Percentiles rank a stretch among this genome's conserved stretches.
phyloP scores from a whole-genome alignment of 2,113 vertebrate genomes.

The Muscicapa adusta region DNA sequence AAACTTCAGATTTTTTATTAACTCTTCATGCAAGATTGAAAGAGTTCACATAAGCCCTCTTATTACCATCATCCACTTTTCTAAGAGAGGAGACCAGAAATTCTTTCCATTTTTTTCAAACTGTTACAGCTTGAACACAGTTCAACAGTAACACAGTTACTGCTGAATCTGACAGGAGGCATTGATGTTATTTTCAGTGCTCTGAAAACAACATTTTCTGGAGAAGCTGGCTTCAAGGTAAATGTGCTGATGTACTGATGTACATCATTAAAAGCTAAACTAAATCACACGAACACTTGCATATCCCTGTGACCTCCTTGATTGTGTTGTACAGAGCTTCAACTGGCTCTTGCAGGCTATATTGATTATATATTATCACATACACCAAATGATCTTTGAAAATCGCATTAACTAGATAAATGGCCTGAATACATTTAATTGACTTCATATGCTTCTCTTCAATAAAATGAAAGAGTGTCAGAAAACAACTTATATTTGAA shows the following conservation, averaged over 20 bases:
- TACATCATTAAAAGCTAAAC: slow-evolving; percentile 36
- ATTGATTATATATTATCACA: slow-evolving; percentile 27
- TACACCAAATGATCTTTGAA: slow-evolving; percentile 5
- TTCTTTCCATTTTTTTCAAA: background rate
- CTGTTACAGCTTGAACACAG: background rate
- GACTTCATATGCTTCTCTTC: slow-evolving; percentile 24
- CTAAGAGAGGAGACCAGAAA: background rate
- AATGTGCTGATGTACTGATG: background rate
- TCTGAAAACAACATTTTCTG: background rate
- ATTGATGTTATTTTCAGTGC: background rate
- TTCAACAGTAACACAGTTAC: background rate
- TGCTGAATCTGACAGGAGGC: background rate
- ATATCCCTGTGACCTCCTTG: slow-evolving; percentile 5
- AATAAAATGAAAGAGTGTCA: slow-evolving; percentile 9
- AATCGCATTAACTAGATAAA: slow-evolving; percentile 32
- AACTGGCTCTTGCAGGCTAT: background rate
- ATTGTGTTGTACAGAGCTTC: background rate
- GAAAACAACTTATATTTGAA: slow-evolving; percentile 6
- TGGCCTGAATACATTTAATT: slow-evolving; percentile 30
- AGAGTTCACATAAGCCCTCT: background rate
- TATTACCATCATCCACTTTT: background rate
- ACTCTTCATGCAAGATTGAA: background rate
- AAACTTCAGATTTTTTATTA: background rate
- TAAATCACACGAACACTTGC: background rate
- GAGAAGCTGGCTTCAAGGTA: background rate